These are phyloP conservation scores for Leptinotarsa defecta DNA, from an alignment of 1,140 invertebrate species.

Conservation along the genomic window DNA sequence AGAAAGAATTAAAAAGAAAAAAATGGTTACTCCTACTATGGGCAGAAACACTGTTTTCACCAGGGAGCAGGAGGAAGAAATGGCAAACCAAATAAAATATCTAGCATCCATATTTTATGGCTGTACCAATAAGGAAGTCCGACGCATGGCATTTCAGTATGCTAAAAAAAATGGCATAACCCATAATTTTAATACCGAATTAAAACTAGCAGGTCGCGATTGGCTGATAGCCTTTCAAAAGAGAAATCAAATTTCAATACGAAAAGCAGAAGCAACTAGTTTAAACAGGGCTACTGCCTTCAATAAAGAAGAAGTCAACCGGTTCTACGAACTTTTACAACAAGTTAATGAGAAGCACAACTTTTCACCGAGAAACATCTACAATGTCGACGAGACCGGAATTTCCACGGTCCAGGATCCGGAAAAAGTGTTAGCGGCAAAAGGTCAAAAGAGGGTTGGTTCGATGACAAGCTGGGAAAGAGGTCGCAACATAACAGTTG, in stretches of 20 bases:
- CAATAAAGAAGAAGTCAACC: conserved; percentile 39
- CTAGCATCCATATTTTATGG: conserved; percentile 20
- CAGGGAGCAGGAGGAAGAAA: conserved; percentile 12
- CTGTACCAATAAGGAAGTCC: conserved; percentile 1
- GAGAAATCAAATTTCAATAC: conserved; percentile 51
- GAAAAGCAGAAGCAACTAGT: conserved; percentile 40
- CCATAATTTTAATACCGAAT: conserved; percentile 7
- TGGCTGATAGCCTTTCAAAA: conserved; percentile 9
- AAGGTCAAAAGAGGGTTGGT: conserved; percentile 57
- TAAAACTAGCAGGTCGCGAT: conserved; percentile 9
- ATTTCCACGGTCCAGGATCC: conserved; percentile 57
- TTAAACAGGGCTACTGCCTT: conserved; percentile 33
- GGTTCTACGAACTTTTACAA: conserved; percentile 46
- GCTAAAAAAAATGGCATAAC: conserved; percentile 22
- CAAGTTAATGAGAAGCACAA: conserved; percentile 51
- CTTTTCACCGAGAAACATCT: conserved; percentile 54
- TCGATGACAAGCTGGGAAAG: conserved; percentile 21
- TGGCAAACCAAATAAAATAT: conserved; percentile 11
- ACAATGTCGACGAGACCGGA: conserved; percentile 58
- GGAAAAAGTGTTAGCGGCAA: conserved; percentile 54
- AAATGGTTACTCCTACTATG: not conserved
- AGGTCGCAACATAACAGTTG: conserved; percentile 17
- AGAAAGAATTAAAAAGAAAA: conserved; percentile 12
- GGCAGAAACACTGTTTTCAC: conserved; percentile 20
- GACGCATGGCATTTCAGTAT: conserved; percentile 13